Evolutionary conservation across 1,140 invertebrate species (phyloP), one percentile per base, ranked within the genome.

Genomic region (Leptoteleia sp.): DNA sequence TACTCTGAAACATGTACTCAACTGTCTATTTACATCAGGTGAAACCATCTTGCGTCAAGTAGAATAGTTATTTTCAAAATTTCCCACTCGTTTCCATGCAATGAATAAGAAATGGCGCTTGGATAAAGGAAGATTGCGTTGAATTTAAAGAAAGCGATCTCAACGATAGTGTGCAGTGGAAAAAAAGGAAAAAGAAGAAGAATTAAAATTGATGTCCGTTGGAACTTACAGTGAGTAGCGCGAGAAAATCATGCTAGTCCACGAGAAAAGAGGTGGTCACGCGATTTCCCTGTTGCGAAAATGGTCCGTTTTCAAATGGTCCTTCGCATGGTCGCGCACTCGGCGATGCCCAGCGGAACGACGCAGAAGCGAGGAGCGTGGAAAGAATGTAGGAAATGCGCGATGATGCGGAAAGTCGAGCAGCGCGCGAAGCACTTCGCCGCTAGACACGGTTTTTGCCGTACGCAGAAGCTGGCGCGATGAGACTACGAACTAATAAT

Each of bases 401-500:
- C 65, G 61, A 50, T 38, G 45, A 57, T 45, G 59, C 64, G 62
- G 45, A 76, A 76, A 71, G 35, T 52, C 52, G 72, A 70, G 40
- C 57, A 12, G 27, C 50, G 52, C 54, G 65, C 71, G 61, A 48
- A 65, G 47, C 55, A 54, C 54, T 68, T 67, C 43, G 38, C 50
- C 11, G 48, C 45, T 47, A 33, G 43, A 54, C 43, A 55, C 47
- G n/a, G n/a, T n/a, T 77, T 77, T 75, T 35, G 48, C 64, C 31
- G 54, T 55, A 72, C 67, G 45, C 62, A 82, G 77, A 81, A 57
- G 68, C 75, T 79, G 71, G 80, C 82, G 80, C 80, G 85, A 88
- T 88, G 86, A 73, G 40, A 87, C 85, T 85, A 82, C 75, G 73
- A 57, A 83, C 87, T 87, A 89, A 87, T 87, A 89, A 87, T 88